Conservation (phyloP, 2,113 vertebrate species). For the Eonycteris spelaea region DNA sequence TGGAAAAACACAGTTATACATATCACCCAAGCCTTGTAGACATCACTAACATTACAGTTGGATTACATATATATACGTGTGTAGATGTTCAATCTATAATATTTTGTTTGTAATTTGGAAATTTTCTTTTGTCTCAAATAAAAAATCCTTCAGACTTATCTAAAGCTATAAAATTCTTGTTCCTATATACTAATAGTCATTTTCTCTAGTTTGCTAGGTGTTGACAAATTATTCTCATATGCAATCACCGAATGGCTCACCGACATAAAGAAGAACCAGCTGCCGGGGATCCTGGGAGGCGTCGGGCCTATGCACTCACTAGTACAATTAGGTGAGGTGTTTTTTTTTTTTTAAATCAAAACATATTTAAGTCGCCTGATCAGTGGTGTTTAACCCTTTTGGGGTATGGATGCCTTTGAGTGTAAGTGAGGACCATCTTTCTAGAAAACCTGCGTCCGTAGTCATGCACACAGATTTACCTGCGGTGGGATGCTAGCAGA, state of each 20-base stretch:
- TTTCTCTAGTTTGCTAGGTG: slow-evolving; percentile 90
- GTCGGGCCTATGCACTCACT: slow-evolving; percentile 98
- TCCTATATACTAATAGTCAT: slow-evolving; percentile 27
- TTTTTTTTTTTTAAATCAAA: neutral
- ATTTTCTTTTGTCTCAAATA: neutral
- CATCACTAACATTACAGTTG: neutral
- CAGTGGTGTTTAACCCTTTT: neutral
- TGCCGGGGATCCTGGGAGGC: slow-evolving; percentile 95
- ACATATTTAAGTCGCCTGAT: neutral
- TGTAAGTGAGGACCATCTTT: neutral
- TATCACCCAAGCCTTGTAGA: neutral
- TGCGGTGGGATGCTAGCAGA: neutral
- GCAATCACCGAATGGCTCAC: slow-evolving; percentile 96
- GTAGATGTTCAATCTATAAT: neutral
- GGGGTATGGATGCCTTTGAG: neutral
- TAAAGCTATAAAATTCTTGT: neutral
- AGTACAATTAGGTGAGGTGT: slow-evolving; percentile 93
- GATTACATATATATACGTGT: neutral
- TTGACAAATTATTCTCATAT: slow-evolving; percentile 96
- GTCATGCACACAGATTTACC: neutral
- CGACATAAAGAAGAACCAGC: slow-evolving; percentile 98
- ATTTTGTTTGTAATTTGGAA: neutral
- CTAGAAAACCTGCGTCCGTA: neutral
- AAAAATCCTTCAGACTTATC: neutral
- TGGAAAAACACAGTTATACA: neutral